Evolutionary conservation across 53 echinoderm and acorn worm genomes (phyloP), one percentile per base, ranked within the genome.

Genomic region (Patiria pectinifera): DNA sequence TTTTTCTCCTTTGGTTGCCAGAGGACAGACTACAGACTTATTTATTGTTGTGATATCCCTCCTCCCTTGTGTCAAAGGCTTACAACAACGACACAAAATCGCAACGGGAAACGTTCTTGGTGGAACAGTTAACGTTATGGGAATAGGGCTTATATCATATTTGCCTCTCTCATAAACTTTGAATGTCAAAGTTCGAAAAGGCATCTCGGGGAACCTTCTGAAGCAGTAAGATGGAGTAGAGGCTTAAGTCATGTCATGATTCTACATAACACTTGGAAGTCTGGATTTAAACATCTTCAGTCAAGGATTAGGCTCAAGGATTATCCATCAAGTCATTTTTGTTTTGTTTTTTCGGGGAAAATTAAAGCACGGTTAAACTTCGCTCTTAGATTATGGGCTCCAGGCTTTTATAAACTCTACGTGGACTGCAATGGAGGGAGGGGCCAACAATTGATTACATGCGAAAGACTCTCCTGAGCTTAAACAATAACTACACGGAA

Each of bases 1-100:
- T 62, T 26, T 18, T 18, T 44, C 78, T n/a, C n/a, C 23, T 53
- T 53, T 7, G 22, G 69, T 66, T 80, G 63, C 80, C 62, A 4
- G 61, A 46, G 89, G 89, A 69, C 22, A 69, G 45, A 62, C 45
- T 60, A 24, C 77, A 87, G 58, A 74, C 77, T 66, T 46, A 35
- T 44, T 15, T 78, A 78, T 63, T 89, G 23, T 63, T 66, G 43
- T 77, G 59, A 58, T 59, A 59, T 60, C 79, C 60, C 43, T 3
- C 0, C 59, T 87, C n/a, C 76, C 58, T 35, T 3, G 71, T 23
- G 74, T 74, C 71, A 6, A n/a, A 14, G 48, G 48, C 35, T 6
- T 74, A 48, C 75, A 86, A 71, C 48, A 86, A 72, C 86, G 23
- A 15, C 46, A 79, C 47, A 45, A 48, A 7, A 44, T 79, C 47